Base-by-base conservation (phyloP, 2,113 vertebrate genomes). In the Hassar affinis region DNA sequence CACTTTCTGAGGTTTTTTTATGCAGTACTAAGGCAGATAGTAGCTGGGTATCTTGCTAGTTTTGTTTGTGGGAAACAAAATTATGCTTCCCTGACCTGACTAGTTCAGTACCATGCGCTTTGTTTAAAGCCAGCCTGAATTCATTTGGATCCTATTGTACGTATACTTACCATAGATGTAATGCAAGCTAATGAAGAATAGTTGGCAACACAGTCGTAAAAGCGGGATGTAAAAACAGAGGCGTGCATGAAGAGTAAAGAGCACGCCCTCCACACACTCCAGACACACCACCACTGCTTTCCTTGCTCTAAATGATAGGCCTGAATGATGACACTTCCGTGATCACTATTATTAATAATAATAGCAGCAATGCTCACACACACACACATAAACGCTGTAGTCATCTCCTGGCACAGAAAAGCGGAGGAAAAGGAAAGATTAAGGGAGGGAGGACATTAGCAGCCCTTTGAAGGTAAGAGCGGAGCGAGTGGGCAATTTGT, bases 391-490 rank as follows among this genome's bases (percentile, higher is more conserved):
- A 83, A 77, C 78, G 85, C 77, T 82, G 78, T 59, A 80, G 17
- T 87, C 83, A 86, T 77, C 86, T 81, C 81, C 81, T 84, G 75
- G 7, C 61, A 79, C 52, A 79, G 75, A 74, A 86, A 80, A 86
- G 4, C 42, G 79, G 69, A 81, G 72, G 69, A 87, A 81, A 88
- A 52, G 72, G 76, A 35, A 71, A 82, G 59, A 81, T 84, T 51
- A 61, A 59, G 78, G 51, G 74, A 45, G 77, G 61, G 42, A 74
- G 78, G 78, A 77, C 85, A 72, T 86, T 74, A 80, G 62, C 12
- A 54, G 86, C 72, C 74, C 79, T 89, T 91, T 90, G 49, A 90
- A 85, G 85, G 86, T 86, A 86, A 87, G 89, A 87, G 72, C 86
- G 86, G 85, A 88, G 79, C 81, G 74, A 88, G 56, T 84, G 79